phyloP scores from a whole-genome alignment of 2,888 invertebrate genomes.

The Proisotoma minuta region DNA sequence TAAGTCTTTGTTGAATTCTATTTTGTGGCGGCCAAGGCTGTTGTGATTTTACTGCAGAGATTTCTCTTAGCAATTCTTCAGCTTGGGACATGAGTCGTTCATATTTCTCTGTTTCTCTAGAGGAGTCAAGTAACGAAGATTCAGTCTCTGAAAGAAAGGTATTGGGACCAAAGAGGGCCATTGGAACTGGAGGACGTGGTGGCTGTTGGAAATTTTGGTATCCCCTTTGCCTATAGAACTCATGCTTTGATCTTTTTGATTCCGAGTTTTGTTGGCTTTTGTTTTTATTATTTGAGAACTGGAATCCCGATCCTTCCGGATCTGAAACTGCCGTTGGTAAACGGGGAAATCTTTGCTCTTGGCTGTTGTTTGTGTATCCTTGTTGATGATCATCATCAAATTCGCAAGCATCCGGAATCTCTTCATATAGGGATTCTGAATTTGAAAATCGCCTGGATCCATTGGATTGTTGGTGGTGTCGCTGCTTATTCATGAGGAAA shows the following conservation, averaged over 20 bases:
- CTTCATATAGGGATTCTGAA: slow-evolving; percentile 28
- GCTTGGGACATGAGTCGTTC: slow-evolving; percentile 44
- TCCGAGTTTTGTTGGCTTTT: slow-evolving; percentile 17
- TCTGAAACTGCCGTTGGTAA: slow-evolving; percentile 16
- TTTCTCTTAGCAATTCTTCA: slow-evolving; percentile 44
- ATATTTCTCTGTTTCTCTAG: slow-evolving; percentile 42
- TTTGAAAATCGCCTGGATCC: not conserved
- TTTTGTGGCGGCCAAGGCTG: slow-evolving; percentile 18
- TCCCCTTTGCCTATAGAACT: slow-evolving; percentile 1
- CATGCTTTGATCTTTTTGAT: slow-evolving; percentile 44
- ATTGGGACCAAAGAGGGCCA: slow-evolving; percentile 38
- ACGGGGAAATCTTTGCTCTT: not conserved
- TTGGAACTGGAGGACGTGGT: slow-evolving; percentile 33
- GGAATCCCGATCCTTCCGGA: slow-evolving; percentile 3
- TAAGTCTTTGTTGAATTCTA: slow-evolving; percentile 9
- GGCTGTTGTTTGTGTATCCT: slow-evolving; percentile 1
- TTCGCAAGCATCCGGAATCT: slow-evolving; percentile 46
- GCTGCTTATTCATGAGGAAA: slow-evolving; percentile 5
- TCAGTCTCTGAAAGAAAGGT: slow-evolving; percentile 46
- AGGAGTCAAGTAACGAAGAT: slow-evolving; percentile 37
- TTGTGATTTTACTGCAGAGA: slow-evolving; percentile 39
- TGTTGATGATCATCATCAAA: slow-evolving; percentile 35
- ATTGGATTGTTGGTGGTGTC: not conserved
- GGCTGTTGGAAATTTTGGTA: not conserved
- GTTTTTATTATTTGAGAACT: not conserved